A percentile compares a stretch with the other conserved stretches of the same genome.
Conservation (phyloP, 2,113 vertebrate genomes). For the Lagopus leucura region DNA sequence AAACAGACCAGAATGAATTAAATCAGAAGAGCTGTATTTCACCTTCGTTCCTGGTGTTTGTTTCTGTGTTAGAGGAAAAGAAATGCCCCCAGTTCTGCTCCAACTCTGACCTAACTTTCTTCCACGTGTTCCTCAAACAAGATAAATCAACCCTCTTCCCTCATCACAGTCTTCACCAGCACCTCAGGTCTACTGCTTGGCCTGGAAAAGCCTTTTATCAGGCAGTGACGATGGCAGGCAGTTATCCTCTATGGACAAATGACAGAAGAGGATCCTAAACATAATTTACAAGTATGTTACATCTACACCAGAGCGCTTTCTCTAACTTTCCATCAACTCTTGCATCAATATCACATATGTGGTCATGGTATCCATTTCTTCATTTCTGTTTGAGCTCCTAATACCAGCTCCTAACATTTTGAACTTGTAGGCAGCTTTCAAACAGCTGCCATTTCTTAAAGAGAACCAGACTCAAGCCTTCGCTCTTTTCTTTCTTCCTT, state of each 20-base stretch:
- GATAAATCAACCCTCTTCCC: not conserved
- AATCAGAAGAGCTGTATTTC: not conserved
- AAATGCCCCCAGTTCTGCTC: not conserved
- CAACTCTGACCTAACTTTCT: not conserved
- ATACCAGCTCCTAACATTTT: constrained; percentile 36
- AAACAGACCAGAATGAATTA: not conserved
- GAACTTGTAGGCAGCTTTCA: constrained; percentile 48
- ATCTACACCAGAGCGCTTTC: not conserved
- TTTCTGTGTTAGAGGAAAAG: not conserved
- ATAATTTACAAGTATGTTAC: constrained; percentile 33
- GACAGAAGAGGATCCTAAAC: not conserved
- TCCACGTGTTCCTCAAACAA: not conserved
- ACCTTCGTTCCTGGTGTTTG: not conserved
- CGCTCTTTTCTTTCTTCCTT: not conserved
- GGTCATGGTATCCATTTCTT: not conserved
- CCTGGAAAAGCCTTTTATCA: not conserved
- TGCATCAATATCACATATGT: not conserved
- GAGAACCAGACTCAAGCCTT: constrained; percentile 47
- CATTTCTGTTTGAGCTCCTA: constrained; percentile 45
- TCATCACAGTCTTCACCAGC: not conserved
- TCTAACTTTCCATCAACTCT: not conserved
- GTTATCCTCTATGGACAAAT: not conserved
- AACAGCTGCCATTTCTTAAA: constrained; percentile 56
- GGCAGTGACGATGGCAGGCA: fast-evolving
- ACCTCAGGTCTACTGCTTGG: not conserved